Percentiles rank a stretch among this genome's conserved stretches.
Evolutionary conservation across 1,140 invertebrate genomes (phyloP).

Genomic region (Saccostrea echinata): DNA sequence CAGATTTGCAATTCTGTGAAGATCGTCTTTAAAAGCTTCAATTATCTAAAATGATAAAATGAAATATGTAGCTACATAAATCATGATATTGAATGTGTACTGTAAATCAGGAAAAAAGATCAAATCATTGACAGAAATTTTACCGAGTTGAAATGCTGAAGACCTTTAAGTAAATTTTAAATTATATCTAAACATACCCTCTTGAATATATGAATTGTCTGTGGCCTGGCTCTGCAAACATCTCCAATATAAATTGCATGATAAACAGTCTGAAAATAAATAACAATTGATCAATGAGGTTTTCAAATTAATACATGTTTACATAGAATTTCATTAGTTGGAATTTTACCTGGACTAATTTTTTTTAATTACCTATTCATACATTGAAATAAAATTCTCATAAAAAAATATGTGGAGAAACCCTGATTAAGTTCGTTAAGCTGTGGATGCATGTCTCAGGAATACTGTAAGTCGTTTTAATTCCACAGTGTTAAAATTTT

Average conservation of each 20-base stretch:
- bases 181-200: conserved; percentile 77
- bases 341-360: too few species aligned
- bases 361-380: too few species aligned
- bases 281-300: background rate
- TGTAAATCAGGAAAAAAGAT: too few species aligned
- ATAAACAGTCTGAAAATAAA: conserved; percentile 83
- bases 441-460: too few species aligned
- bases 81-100: too few species aligned
- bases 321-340: too few species aligned
- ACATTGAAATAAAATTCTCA: too few species aligned
- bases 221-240: conserved; percentile 81
- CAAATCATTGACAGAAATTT: conserved; percentile 30
- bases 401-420: too few species aligned
- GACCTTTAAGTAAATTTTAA: background rate
- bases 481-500: too few species aligned
- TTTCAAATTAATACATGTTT: background rate
- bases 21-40: conserved; percentile 81
- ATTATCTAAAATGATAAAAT: conserved; percentile 74
- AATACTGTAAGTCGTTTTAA: too few species aligned
- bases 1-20: conserved; percentile 80
- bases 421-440: too few species aligned
- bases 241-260: conserved; percentile 85
- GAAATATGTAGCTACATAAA: too few species aligned
- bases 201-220: conserved; percentile 81
- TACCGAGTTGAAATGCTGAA: background rate